Conservation (phyloP, 2,888 invertebrate genomes). For the Andrena marginata region DNA sequence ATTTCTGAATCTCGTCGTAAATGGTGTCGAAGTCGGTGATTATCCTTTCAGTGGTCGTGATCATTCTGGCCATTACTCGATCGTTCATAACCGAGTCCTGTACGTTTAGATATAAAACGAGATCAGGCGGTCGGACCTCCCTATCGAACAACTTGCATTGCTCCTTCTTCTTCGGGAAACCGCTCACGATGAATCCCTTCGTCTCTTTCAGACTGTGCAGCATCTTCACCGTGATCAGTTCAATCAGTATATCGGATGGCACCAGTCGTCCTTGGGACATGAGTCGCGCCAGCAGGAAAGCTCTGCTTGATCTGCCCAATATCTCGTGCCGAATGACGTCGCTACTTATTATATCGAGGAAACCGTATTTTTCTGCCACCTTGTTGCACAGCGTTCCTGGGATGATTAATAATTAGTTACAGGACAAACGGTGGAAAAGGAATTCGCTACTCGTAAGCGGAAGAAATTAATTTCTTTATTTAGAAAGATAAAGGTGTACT, state of each 20-base stretch:
- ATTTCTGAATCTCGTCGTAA: conserved; percentile 87
- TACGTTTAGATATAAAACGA: conserved; percentile 70
- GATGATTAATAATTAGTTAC: not conserved
- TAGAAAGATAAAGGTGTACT: no score
- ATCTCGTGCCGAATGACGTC: conserved; percentile 74
- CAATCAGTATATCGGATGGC: conserved; percentile 71
- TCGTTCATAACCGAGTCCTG: conserved; percentile 68
- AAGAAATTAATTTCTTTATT: no score
- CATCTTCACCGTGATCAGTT: conserved; percentile 69
- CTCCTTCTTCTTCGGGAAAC: conserved; percentile 71
- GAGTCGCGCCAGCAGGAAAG: conserved; percentile 71
- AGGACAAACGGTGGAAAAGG: not conserved
- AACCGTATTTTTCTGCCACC: conserved; percentile 65
- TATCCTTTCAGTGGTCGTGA: conserved; percentile 35
- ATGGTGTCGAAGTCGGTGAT: conserved; percentile 86
- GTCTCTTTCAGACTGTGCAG: conserved; percentile 35
- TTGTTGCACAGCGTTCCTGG: conserved; percentile 66
- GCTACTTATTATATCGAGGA: conserved; percentile 56
- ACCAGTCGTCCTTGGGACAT: conserved; percentile 72
- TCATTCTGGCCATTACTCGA: conserved; percentile 49
- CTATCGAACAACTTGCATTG: conserved; percentile 70
- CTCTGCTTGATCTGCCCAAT: conserved; percentile 61
- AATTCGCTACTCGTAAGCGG: not conserved
- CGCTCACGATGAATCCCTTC: conserved; percentile 73
- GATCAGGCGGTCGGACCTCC: conserved; percentile 65